Conservation (phyloP, 2,888 invertebrate genomes). For the Teinopalpus imperialis region DNA sequence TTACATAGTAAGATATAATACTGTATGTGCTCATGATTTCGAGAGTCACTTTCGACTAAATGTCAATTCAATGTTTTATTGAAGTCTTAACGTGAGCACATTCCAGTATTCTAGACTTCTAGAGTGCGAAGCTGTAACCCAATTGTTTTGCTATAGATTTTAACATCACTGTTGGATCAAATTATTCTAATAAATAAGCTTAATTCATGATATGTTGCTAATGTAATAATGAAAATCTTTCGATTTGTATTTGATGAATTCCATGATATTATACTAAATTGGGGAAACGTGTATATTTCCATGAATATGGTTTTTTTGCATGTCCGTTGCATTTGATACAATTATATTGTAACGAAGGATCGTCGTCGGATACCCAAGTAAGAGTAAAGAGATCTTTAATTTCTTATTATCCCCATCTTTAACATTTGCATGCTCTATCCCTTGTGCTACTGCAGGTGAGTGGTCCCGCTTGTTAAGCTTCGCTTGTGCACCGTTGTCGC, state of each 20-base stretch:
- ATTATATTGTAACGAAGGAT: conserved; percentile 66
- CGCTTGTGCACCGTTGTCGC: conserved; percentile 68
- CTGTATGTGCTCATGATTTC: conserved; percentile 47
- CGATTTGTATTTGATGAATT: conserved; percentile 54
- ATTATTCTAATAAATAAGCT: conserved; percentile 68
- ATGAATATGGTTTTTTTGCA: conserved; percentile 54
- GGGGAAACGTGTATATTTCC: conserved; percentile 51
- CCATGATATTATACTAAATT: conserved; percentile 37
- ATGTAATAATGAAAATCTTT: conserved; percentile 59
- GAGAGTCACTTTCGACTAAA: too few relatives aligned
- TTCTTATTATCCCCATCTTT: conserved; percentile 54
- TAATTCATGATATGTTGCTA: conserved; percentile 70
- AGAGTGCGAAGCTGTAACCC: conserved; percentile 75
- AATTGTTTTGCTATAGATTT: conserved; percentile 78
- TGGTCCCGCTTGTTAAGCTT: conserved; percentile 55
- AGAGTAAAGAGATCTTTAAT: conserved; percentile 63
- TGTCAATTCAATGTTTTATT: too few relatives aligned
- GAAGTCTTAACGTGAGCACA: conserved; percentile 32
- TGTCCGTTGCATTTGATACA: conserved; percentile 52
- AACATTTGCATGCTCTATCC: conserved; percentile 55
- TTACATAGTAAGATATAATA: conserved; percentile 46
- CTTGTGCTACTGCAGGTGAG: conserved; percentile 53
- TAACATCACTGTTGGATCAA: conserved; percentile 63
- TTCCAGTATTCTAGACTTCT: conserved; percentile 54
- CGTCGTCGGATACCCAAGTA: conserved; percentile 80